Base-by-base conservation (phyloP, 2,113 vertebrate species). In the Neolamprologus ventralis region DNA sequence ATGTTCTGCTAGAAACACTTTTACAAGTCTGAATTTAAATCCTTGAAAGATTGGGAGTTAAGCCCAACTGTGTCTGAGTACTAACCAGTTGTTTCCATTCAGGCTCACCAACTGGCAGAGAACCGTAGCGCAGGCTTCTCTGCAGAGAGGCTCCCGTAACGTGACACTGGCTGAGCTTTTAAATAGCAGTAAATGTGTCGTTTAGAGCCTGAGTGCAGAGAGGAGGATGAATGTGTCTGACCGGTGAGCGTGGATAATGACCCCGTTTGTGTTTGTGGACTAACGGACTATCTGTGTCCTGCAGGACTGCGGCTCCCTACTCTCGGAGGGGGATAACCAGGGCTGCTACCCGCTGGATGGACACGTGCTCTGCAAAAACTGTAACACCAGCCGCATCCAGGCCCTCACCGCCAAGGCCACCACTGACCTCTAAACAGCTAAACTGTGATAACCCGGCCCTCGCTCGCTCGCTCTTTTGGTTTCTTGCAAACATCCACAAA, bases 311-410 rank as follows among this genome's bases (percentile, higher is more conserved):
- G 97, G 97, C 26, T 97, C 97, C 42, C 97, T 98, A 85, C 97
- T 99, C 23, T 99, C 98, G 16, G 99, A 99, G 95, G 98, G 98
- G 2, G 99, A 99, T 88, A 99, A 98, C 94, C 99, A 99, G 95
- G 99, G 98, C 95, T 99, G 99, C 95, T 99, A 99, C 95, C 99
- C 99, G 31, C 94, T 99, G 97, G 99, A 99, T 0, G 98, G 98
- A 84, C 99, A 99, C 87, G 97, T 99, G 95, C 98, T 99, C 87
- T 99, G 99, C 97, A 99, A 99, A 96, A 97, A 96, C 95, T 99
- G 99, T 97, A 99, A 99, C 96, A 97, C 97, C 21, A 94, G 94
- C 91, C 97, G 98, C 89, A 99, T 99, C 96, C 97, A 99, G 93
- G 97, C 97, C 90, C 96, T 99, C 84, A 99, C 98, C 8, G 99